Conservation (phyloP, 2,888 invertebrate species). For the Liodrosophila aerea region DNA sequence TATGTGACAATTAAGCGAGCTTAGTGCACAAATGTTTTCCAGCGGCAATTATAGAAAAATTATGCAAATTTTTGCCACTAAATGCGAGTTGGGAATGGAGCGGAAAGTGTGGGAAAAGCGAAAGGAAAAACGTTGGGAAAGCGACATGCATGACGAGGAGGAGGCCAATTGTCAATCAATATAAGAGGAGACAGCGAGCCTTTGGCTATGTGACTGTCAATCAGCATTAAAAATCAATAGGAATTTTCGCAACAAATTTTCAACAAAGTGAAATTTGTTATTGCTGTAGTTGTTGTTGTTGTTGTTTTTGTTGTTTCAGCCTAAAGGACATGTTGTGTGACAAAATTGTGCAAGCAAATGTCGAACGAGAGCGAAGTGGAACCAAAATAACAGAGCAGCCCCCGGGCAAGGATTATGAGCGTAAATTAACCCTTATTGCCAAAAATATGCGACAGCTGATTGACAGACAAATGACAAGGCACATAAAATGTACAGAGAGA, state of each 20-base stretch:
- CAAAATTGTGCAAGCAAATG: constrained; percentile 61
- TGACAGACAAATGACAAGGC: constrained; percentile 74
- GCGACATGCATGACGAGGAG: constrained; percentile 29
- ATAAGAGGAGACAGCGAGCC: constrained; percentile 17
- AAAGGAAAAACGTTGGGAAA: neutral
- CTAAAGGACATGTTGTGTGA: constrained; percentile 55
- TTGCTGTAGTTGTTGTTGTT: constrained; percentile 25
- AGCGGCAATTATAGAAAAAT: constrained; percentile 44
- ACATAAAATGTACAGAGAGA: constrained; percentile 54
- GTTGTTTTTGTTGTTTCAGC: constrained; percentile 26
- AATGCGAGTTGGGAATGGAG: constrained; percentile 19
- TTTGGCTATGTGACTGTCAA: constrained; percentile 52
- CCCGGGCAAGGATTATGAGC: constrained; percentile 69
- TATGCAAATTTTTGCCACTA: constrained; percentile 43
- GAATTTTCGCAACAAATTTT: constrained; percentile 27
- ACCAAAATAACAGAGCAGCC: constrained; percentile 13
- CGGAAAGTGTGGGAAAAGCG: neutral
- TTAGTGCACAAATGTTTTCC: constrained; percentile 34
- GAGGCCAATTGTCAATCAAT: constrained; percentile 52
- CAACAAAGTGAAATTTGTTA: constrained; percentile 46
- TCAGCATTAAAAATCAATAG: constrained; percentile 74
- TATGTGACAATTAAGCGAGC: constrained; percentile 64
- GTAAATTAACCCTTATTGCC: constrained; percentile 77
- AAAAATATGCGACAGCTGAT: constrained; percentile 76
- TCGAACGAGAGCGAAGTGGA: constrained; percentile 1